Conservation (phyloP, 2,797 vertebrate species). For the Intellagama lesueurii region DNA sequence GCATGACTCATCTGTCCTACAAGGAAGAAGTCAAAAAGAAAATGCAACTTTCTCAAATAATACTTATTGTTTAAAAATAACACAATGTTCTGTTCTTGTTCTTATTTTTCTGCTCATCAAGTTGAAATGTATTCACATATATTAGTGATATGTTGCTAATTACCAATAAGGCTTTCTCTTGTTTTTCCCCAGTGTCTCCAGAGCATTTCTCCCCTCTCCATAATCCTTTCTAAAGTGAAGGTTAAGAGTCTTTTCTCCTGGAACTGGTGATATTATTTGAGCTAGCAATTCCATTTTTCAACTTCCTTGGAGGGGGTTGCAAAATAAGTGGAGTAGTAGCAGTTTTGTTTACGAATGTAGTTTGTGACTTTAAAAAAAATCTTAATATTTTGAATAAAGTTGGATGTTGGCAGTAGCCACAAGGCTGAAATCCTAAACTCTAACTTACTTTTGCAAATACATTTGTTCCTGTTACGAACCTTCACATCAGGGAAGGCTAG, state of each 20-base stretch:
- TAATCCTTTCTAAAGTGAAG: conserved; percentile 52
- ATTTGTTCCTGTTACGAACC: conserved; percentile 71
- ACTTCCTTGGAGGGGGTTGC: not conserved
- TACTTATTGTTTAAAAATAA: conserved; percentile 54
- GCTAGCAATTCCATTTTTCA: conserved; percentile 29
- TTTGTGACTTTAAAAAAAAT: conserved; percentile 26
- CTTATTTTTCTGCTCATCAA: conserved; percentile 46
- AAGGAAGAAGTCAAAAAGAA: conserved; percentile 73
- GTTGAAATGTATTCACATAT: conserved; percentile 60
- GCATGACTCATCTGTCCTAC: conserved; percentile 76
- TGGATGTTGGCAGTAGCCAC: conserved; percentile 55
- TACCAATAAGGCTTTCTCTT: conserved; percentile 65
- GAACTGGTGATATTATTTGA: conserved; percentile 28
- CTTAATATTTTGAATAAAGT: conserved; percentile 34
- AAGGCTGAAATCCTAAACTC: conserved; percentile 65
- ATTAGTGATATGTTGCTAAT: conserved; percentile 54
- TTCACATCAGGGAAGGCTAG: conserved; percentile 60
- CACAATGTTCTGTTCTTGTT: conserved; percentile 47
- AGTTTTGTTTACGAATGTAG: not conserved
- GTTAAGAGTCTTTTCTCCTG: not conserved
- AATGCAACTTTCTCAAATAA: conserved; percentile 73
- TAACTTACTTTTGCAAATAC: conserved; percentile 69
- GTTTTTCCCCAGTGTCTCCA: not conserved
- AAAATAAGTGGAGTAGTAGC: not conserved
- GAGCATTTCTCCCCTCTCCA: conserved; percentile 52